Base-by-base conservation (phyloP, 2,888 invertebrate species). In the Formica aserva region DNA sequence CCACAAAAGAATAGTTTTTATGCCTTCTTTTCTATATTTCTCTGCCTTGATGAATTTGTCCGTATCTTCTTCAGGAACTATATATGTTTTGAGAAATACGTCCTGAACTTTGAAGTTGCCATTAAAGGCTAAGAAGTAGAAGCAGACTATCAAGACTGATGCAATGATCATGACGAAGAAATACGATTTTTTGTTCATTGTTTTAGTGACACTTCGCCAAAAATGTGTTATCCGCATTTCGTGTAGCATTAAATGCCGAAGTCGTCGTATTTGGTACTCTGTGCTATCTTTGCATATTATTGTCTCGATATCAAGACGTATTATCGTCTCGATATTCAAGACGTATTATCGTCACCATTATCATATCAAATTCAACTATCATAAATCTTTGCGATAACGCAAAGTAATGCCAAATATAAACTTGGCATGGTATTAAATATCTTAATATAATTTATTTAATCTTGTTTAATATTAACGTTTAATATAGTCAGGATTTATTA, bases 1-100 rank as follows among this genome's bases (percentile, higher is more conserved):
- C 94, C 94, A 95, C 52, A 92, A 92, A 4, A 93, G 88, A 3
- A 94, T 90, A 5, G 82, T 92, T 52, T 92, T 93, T 6, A 85
- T 76, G 32, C 22, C 9, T 22, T 18, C 83, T 60, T n/a, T 13
- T 22, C n/a, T 41, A 13, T 18, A 32, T 3, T 29, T 22, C 1
- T 15, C 72, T 26, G 11, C 26, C n/a, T 29, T 29, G 18, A 13
- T 15, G 13, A 13, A 13, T 67, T n/a, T 13, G 6, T 66, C 18
- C 4, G n/a, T 29, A 65, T 66, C n/a, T 26, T 57, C 3, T 15
- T 38, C 38, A 3, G 18, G 15, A 72, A 81, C 0, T 13, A 52
- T 1, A 63, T 69, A 72, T 35, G 57, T 18, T 48, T 66, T 52
- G 57, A 81, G 15, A 11, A 55, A 83, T 55, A 85, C 26, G 9